Conservation (phyloP, 2,888 invertebrate species). For the Chloroclysta siterata region DNA sequence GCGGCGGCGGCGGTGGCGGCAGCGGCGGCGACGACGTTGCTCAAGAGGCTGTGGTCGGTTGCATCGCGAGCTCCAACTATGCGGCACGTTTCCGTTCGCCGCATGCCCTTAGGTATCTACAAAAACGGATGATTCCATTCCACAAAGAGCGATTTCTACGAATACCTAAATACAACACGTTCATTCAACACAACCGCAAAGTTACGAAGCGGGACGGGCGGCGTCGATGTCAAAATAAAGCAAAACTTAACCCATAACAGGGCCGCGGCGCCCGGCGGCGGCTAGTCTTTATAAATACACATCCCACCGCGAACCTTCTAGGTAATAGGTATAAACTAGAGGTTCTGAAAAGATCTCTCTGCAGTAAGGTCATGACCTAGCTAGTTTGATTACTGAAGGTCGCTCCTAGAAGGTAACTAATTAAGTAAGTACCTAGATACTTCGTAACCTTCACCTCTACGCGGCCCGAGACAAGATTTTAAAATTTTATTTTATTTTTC, state of each 20-base stretch:
- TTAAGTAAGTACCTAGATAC: no score
- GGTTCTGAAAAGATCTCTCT: no score
- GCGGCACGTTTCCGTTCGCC: slow-evolving; percentile 66
- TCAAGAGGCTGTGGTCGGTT: slow-evolving; percentile 64
- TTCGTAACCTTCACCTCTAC: no score
- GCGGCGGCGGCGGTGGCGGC: slow-evolving; percentile 17
- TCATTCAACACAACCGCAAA: slow-evolving; percentile 62
- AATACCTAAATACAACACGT: slow-evolving; percentile 64
- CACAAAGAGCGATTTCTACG: slow-evolving; percentile 65
- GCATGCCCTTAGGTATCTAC: slow-evolving; percentile 43
- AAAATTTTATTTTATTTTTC: slow-evolving; percentile 42
- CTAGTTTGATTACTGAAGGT: no score
- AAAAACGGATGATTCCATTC: slow-evolving; percentile 49
- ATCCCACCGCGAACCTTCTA: no score
- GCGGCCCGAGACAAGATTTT: background rate
- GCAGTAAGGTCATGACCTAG: no score
- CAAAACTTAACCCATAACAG: slow-evolving; percentile 44
- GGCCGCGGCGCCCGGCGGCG: no score
- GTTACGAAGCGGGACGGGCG: slow-evolving; percentile 60
- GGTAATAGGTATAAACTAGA: no score
- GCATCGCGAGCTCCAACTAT: slow-evolving; percentile 55
- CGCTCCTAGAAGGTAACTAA: no score
- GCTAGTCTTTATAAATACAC: no score
- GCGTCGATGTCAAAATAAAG: slow-evolving; percentile 59
- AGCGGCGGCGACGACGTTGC: slow-evolving; percentile 46